Percentiles rank a stretch among this genome's conserved stretches.
Conservation (phyloP, 2,113 vertebrate genomes). For the Rhinoderma darwinii region DNA sequence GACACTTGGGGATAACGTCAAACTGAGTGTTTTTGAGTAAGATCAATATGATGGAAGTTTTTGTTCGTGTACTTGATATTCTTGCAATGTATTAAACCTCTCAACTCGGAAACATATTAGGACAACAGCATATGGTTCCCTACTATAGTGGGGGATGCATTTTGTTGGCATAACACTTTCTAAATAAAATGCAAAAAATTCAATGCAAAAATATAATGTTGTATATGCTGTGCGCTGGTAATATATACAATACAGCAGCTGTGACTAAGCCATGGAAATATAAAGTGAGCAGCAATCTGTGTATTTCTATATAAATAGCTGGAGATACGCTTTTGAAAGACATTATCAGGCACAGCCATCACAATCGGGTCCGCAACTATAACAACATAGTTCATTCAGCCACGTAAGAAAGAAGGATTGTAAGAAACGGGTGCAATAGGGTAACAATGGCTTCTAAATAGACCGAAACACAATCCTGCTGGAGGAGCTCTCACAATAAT, state of each 20-base stretch:
- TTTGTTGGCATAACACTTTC: neutral
- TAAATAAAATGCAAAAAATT: constrained; percentile 4
- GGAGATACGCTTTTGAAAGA: too few relatives aligned
- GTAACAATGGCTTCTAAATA: too few relatives aligned
- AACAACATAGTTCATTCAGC: too few relatives aligned
- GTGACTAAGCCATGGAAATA: neutral
- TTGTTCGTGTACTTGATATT: constrained; percentile 33
- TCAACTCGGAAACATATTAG: constrained; percentile 31
- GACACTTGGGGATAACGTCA: constrained; percentile 50
- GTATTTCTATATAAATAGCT: too few relatives aligned
- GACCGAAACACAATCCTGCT: too few relatives aligned
- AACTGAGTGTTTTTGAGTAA: constrained; percentile 44
- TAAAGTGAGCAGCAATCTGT: neutral
- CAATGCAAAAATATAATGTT: neutral
- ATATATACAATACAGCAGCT: neutral
- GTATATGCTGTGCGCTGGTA: neutral
- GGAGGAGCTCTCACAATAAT: too few relatives aligned
- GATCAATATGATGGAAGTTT: constrained; percentile 54
- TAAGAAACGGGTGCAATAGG: too few relatives aligned
- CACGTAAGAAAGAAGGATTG: too few relatives aligned
- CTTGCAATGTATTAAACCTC: constrained; percentile 29
- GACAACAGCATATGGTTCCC: constrained; percentile 14
- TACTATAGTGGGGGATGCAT: neutral
- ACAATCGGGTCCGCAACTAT: too few relatives aligned
- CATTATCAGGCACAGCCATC: too few relatives aligned